Base-by-base conservation (phyloP, 2,888 invertebrate genomes). In the Mimumesa dahlbomi region DNA sequence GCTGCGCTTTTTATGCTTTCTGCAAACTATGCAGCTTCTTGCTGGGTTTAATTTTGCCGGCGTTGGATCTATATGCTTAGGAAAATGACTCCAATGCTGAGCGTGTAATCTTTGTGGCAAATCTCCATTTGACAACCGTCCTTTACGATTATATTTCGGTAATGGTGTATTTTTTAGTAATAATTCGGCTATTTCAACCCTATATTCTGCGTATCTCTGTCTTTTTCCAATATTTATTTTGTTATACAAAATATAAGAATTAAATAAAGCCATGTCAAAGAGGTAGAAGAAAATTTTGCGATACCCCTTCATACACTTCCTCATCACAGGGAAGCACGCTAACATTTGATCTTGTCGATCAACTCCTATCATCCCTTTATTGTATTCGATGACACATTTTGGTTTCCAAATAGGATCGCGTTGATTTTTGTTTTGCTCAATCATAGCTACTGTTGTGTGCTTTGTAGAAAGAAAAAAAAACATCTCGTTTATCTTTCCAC, bases 401-500 rank as follows among this genome's bases (percentile, higher is more conserved):
- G 73, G 69, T 40, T 70, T 69, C n/a, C 4, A 22, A 59, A 22
- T 63, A 42, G 50, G 43, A 40, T 46, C 31, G 18, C 5, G 18
- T 19, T 36, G 58, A 43, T 50, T 49, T 43, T 22, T 42, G 19
- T n/a, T 14, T 57, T 57, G 43, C n/a, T n/a, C 40, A 40, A 43
- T 61, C 53, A 64, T 50, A 45, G 11, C 59, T 9, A 40, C 59
- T 42, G 38, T 45, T 69, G n/a, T 9, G 18, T 67, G 72, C 31
- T 72, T 67, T 46, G 67, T 67, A 11, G 58, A 49, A 0, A 71
- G 11, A 36, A 65, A 59, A 56, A n/a, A 18, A 56, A 31, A 72
- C 59, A 13, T 64, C 72, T 58, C 52, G 18, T 19, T 67, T 72
- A 36, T 67, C 67, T 36, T 72, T 67, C 72, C 59, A 72, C 48